Evolutionary conservation across 1,140 invertebrate genomes (phyloP).

Genomic region (Alviniconcha marisindica): DNA sequence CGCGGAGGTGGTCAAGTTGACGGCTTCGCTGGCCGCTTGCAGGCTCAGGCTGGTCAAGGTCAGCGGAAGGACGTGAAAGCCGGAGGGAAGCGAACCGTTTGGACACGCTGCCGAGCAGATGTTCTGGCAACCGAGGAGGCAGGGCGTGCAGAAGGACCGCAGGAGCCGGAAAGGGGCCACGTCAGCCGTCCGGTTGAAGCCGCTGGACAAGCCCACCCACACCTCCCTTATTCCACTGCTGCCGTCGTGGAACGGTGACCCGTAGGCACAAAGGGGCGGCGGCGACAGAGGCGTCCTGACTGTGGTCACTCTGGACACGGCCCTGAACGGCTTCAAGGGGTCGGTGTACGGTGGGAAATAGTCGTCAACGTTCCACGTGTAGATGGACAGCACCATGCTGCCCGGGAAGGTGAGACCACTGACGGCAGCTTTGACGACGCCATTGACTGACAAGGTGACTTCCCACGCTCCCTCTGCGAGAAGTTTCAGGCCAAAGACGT

Average conservation of each 20-base stretch:
- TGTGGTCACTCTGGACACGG: constrained; percentile 14
- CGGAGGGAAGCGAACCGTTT: background rate
- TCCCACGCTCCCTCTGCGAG: background rate
- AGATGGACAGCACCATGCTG: background rate
- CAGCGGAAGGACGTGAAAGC: background rate
- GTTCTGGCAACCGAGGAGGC: constrained; percentile 25
- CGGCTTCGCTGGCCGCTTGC: background rate
- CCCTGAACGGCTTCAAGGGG: constrained; percentile 29
- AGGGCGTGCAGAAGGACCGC: constrained; percentile 31
- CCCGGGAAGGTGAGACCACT: constrained; percentile 9
- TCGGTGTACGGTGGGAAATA: constrained; percentile 22
- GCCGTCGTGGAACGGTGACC: constrained; percentile 47
- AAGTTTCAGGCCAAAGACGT: background rate
- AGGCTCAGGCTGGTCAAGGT: background rate
- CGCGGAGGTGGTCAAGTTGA: background rate
- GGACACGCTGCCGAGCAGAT: constrained; percentile 15
- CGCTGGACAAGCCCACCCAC: constrained; percentile 48
- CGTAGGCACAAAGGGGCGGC: constrained; percentile 37
- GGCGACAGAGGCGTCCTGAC: constrained; percentile 13
- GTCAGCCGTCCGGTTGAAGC: constrained; percentile 29
- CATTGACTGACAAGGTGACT: background rate
- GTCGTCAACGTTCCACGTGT: constrained; percentile 9
- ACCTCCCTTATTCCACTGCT: constrained; percentile 48
- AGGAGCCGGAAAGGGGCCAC: constrained; percentile 7
- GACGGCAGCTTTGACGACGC: background rate